A percentile compares a stretch with the other conserved stretches of the same genome.
phyloP scores from a whole-genome alignment of 2,888 invertebrate species.

The Synergus umbraculus region DNA sequence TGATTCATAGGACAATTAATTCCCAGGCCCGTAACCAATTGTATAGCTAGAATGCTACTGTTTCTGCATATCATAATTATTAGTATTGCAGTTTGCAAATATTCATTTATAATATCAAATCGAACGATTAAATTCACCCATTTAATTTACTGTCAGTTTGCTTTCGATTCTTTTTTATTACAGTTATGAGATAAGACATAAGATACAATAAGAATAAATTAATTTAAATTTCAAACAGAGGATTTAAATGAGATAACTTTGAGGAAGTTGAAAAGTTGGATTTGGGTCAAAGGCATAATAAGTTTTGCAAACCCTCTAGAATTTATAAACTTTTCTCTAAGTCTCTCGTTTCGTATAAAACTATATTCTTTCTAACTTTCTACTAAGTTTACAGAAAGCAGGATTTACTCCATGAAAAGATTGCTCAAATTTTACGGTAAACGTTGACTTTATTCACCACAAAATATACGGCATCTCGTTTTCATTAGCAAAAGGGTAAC shows the following conservation, averaged over 20 bases:
- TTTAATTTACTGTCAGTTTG: background rate
- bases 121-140: background rate
- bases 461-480: background rate
- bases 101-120: background rate
- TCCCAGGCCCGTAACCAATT: conserved; percentile 47
- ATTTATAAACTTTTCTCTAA: conserved; percentile 19
- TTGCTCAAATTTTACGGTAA: background rate
- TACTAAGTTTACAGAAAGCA: background rate
- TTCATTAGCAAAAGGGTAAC: conserved; percentile 6
- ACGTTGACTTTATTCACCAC: background rate
- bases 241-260: conserved; percentile 26
- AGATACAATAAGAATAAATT: background rate
- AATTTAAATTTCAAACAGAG: conserved; percentile 2
- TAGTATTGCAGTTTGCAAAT: background rate
- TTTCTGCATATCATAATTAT: conserved; percentile 22
- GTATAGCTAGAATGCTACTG: conserved; percentile 4
- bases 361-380: background rate
- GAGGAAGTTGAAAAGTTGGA: background rate
- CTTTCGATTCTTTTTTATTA: background rate
- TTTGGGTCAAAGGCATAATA: conserved; percentile 23
- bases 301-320: conserved; percentile 12
- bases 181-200: background rate
- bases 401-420: background rate
- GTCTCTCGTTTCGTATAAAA: background rate
- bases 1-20: conserved; percentile 76